These are phyloP conservation scores for Callopanchax toddi DNA, from an alignment of 2,113 vertebrate genomes.

Conservation along the genomic window DNA sequence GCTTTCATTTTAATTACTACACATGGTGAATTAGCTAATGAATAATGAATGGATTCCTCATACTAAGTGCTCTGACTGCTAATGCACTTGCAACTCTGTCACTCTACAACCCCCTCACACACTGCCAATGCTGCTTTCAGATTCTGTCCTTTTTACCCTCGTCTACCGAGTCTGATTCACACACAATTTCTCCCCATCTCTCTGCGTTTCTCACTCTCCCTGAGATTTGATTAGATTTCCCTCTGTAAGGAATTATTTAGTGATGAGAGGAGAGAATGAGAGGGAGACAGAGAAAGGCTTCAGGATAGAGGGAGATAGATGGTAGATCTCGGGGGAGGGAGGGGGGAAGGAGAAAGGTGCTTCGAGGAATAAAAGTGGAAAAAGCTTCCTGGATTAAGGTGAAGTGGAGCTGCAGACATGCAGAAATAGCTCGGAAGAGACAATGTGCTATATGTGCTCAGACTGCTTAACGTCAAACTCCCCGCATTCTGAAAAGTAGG, in stretches of 20 bases:
- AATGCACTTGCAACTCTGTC: conserved; percentile 72
- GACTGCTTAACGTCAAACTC: conserved; percentile 30
- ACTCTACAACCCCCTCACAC: conserved; percentile 59
- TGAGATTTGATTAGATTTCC: conserved; percentile 72
- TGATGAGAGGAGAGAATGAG: conserved; percentile 57
- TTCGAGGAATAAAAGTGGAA: conserved; percentile 59
- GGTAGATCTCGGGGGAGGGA: conserved; percentile 49
- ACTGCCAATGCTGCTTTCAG: conserved; percentile 60
- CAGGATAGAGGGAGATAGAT: conserved; percentile 56
- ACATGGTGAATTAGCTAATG: conserved; percentile 83
- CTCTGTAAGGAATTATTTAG: conserved; percentile 73
- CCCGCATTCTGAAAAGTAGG: conserved; percentile 7
- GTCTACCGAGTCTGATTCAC: conserved; percentile 41
- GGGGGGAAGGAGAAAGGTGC: conserved; percentile 51
- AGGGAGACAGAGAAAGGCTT: conserved; percentile 52
- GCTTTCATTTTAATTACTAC: conserved; percentile 82
- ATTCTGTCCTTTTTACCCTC: conserved; percentile 47
- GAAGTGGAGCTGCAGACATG: conserved; percentile 47
- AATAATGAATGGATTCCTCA: conserved; percentile 83
- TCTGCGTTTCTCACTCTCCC: conserved; percentile 55
- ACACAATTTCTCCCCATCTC: conserved; percentile 53
- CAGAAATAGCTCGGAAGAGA: conserved; percentile 24
- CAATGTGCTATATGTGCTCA: conserved; percentile 37
- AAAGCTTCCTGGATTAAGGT: conserved; percentile 57
- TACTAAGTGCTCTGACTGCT: conserved; percentile 81